These are phyloP conservation scores for Lagocephalus sceleratus DNA, from an alignment of 2,797 vertebrate species.

Conservation along the genomic window DNA sequence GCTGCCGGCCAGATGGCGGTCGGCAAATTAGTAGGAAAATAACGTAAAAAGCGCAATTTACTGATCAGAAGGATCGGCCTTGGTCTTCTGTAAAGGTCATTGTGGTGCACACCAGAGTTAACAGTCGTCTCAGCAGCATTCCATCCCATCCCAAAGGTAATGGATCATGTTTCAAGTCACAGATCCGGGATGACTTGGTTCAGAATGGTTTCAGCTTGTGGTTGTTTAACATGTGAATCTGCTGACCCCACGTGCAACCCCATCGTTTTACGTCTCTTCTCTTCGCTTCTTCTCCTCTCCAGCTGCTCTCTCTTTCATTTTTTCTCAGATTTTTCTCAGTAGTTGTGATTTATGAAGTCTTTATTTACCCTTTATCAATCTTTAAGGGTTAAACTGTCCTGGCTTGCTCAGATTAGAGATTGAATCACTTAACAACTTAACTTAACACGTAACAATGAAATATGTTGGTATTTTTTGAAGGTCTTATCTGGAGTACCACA, in stretches of 20 bases:
- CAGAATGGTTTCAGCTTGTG: background rate
- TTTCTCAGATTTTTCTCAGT: background rate
- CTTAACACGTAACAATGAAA: too few relatives aligned
- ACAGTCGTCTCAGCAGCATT: background rate
- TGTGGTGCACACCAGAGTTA: too few relatives aligned
- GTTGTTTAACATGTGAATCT: background rate
- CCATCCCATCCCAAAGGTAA: background rate
- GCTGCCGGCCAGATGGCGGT: conserved; percentile 14
- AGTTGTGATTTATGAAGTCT: too few relatives aligned
- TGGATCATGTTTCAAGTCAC: background rate
- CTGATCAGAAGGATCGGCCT: too few relatives aligned
- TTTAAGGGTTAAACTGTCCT: too few relatives aligned
- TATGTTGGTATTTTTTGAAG: too few relatives aligned
- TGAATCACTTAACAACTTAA: too few relatives aligned
- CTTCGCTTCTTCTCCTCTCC: background rate
- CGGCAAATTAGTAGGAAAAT: conserved; percentile 24
- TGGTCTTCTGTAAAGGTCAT: too few relatives aligned
- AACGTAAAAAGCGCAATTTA: background rate
- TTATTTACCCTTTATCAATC: too few relatives aligned
- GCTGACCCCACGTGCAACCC: background rate
- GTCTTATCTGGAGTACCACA: too few relatives aligned
- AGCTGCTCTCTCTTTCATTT: conserved; percentile 1
- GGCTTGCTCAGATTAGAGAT: too few relatives aligned
- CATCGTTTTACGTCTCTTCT: background rate
- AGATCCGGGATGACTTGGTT: background rate